Conservation (phyloP, 2,797 vertebrate genomes). For the Muraenolepis orangiensis region DNA sequence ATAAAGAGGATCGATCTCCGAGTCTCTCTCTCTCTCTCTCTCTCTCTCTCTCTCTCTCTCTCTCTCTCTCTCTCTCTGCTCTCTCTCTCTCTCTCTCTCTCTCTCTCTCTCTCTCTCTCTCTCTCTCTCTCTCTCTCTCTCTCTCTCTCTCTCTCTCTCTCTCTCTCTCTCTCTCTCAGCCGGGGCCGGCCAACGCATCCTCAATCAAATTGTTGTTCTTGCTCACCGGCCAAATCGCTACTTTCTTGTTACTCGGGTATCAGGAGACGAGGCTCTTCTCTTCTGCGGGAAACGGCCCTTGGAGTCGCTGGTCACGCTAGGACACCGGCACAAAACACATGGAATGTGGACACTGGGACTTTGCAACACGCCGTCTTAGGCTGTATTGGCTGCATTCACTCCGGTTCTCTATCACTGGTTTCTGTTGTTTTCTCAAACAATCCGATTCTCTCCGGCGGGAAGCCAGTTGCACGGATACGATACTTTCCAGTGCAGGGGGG, state of each 20-base stretch:
- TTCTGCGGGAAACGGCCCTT: neutral
- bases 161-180: neutral
- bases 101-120: neutral
- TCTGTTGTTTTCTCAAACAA: neutral
- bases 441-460: neutral
- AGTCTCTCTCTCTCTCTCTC: neutral
- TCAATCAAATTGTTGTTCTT: neutral
- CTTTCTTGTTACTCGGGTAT: neutral
- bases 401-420: no score
- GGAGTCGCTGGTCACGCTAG: neutral
- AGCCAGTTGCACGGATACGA: neutral
- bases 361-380: neutral
- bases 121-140: no score
- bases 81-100: no score
- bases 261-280: neutral
- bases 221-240: neutral
- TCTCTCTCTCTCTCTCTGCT: neutral
- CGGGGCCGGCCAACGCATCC: neutral
- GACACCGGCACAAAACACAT: neutral
- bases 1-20: neutral
- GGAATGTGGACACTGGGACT: neutral
- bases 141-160: no score
- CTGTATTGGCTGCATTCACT: neutral
- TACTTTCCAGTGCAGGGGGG: neutral
- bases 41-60: no score